These are phyloP conservation scores for Temnothorax rugatulus DNA, from an alignment of 2,888 invertebrate genomes.

Conservation along the genomic window DNA sequence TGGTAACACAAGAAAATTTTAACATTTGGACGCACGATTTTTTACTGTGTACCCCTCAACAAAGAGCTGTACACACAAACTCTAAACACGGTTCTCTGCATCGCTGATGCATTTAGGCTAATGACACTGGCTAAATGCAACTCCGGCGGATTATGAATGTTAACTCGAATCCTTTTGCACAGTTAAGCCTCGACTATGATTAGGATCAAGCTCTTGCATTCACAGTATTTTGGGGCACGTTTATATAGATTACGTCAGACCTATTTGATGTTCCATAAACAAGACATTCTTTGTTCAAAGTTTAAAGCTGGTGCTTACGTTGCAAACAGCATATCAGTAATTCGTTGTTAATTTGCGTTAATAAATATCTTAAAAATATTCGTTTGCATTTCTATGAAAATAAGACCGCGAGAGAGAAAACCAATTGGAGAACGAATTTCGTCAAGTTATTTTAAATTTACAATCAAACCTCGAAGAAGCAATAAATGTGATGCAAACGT, in stretches of 20 bases:
- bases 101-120: slow-evolving; percentile 43
- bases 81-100: background rate
- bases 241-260: slow-evolving; percentile 3
- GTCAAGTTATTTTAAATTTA: background rate
- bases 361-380: background rate
- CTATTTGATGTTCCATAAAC: background rate
- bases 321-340: background rate
- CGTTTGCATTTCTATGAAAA: background rate
- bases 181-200: slow-evolving; percentile 44
- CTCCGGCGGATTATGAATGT: slow-evolving; percentile 47
- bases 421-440: background rate
- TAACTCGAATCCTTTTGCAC: slow-evolving; percentile 42
- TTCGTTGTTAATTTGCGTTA: background rate
- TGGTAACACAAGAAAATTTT: no score
- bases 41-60: no score
- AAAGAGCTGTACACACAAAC: background rate
- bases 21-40: no score
- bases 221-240: slow-evolving; percentile 15
- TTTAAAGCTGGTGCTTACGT: slow-evolving; percentile 14
- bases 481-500: background rate
- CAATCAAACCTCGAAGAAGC: background rate
- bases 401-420: background rate
- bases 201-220: slow-evolving; percentile 43
- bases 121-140: slow-evolving; percentile 45
- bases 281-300: background rate